phyloP scores from a whole-genome alignment of 1,140 invertebrate genomes.

The Subanguina moxae region DNA sequence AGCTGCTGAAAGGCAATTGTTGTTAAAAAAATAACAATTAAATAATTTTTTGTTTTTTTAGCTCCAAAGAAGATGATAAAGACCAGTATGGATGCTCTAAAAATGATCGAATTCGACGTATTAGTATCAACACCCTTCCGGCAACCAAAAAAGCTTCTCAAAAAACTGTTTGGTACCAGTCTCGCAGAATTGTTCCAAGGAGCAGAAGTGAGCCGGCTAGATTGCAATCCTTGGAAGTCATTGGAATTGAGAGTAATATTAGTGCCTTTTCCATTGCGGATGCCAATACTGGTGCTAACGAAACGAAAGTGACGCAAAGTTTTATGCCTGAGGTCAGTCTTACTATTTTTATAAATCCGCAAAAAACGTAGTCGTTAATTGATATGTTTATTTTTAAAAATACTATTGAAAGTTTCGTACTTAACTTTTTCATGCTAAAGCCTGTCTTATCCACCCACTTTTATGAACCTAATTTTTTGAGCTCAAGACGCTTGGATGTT shows the following conservation, averaged over 20 bases:
- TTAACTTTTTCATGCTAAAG: no score
- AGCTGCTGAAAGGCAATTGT: no score
- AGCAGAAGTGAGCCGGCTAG: conserved; percentile 31
- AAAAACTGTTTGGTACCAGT: not conserved
- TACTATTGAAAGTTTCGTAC: no score
- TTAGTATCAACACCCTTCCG: conserved; percentile 47
- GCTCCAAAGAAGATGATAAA: not conserved
- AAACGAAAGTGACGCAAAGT: no score
- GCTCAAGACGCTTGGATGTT: no score
- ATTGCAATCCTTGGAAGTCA: conserved; percentile 13
- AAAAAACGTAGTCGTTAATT: no score
- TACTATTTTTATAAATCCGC: no score
- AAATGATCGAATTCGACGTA: conserved; percentile 22
- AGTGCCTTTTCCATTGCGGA: not conserved
- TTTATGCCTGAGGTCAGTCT: no score
- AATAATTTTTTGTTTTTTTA: not conserved
- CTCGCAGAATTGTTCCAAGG: not conserved
- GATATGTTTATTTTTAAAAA: no score
- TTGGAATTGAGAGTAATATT: not conserved
- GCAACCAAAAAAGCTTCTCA: conserved; percentile 32
- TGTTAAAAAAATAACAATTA: conserved; percentile 7
- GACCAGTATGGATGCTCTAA: not conserved
- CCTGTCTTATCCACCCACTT: no score
- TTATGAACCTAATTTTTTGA: no score
- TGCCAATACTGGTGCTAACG: no score